Evolutionary conservation across 2,888 invertebrate species (phyloP).

Genomic region (Habrosyne pyritoides): DNA sequence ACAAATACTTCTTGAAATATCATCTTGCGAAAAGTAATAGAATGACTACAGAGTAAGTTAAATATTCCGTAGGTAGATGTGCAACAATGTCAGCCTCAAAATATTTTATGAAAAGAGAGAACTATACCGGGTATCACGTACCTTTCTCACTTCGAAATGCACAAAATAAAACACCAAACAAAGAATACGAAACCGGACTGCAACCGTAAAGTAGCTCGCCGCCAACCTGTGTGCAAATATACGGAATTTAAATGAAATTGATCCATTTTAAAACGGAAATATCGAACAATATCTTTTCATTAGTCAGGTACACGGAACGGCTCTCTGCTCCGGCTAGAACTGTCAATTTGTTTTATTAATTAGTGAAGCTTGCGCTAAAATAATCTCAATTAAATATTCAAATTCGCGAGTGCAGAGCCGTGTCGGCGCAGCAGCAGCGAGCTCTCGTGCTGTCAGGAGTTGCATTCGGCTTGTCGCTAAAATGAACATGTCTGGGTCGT

Average conservation of each 20-base stretch:
- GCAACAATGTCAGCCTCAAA: slow-evolving; percentile 66
- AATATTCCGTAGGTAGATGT: slow-evolving; percentile 59
- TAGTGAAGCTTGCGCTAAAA: slow-evolving; percentile 63
- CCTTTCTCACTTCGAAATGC: slow-evolving; percentile 60
- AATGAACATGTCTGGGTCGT: slow-evolving; percentile 73
- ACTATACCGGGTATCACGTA: slow-evolving; percentile 61
- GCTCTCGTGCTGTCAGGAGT: slow-evolving; percentile 65
- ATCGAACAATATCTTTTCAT: slow-evolving; percentile 54
- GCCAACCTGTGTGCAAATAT: slow-evolving; percentile 57
- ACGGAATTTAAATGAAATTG: slow-evolving; percentile 62
- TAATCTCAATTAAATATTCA: slow-evolving; percentile 78
- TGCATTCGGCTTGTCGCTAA: slow-evolving; percentile 73
- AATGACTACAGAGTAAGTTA: slow-evolving; percentile 23
- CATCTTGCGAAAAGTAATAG: slow-evolving; percentile 13
- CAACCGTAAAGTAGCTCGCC: slow-evolving; percentile 64
- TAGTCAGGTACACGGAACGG: slow-evolving; percentile 46
- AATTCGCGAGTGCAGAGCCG: slow-evolving; percentile 74
- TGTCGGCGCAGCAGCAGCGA: slow-evolving; percentile 62
- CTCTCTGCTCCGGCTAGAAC: slow-evolving; percentile 29
- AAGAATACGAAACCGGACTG: slow-evolving; percentile 63
- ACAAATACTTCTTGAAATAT: slow-evolving; percentile 11
- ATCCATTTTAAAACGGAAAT: slow-evolving; percentile 50
- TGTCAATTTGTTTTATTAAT: slow-evolving; percentile 71
- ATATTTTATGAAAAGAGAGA: slow-evolving; percentile 68
- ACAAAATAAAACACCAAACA: slow-evolving; percentile 70